phyloP scores from a whole-genome alignment of 1,140 invertebrate genomes.

The Drosophila littoralis region DNA sequence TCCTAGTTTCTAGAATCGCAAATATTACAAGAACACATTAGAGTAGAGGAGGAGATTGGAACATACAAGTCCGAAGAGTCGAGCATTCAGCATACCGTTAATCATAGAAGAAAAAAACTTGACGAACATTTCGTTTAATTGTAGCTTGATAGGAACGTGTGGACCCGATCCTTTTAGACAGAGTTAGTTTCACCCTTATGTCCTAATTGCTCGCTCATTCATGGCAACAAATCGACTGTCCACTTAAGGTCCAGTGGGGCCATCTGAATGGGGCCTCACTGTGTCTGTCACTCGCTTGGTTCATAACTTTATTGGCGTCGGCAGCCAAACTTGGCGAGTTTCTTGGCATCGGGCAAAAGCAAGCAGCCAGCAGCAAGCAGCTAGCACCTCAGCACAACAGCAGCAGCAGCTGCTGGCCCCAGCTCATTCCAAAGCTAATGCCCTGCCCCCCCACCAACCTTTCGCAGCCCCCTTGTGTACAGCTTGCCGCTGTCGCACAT shows the following conservation, averaged over 20 bases:
- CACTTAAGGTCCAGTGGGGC: constrained; percentile 25
- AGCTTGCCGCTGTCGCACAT: constrained; percentile 72
- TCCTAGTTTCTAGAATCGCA: too few species aligned
- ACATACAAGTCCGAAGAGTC: too few species aligned
- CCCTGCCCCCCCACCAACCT: not conserved
- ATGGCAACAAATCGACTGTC: too few species aligned
- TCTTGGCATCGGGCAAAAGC: constrained; percentile 69
- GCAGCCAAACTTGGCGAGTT: constrained; percentile 66
- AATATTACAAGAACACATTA: too few species aligned
- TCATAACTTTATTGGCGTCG: constrained; percentile 68
- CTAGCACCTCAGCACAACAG: constrained; percentile 56
- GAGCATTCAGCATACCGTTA: too few species aligned
- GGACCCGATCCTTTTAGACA: too few species aligned
- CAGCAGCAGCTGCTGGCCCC: constrained; percentile 51
- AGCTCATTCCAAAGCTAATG: constrained; percentile 27
- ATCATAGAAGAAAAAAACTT: too few species aligned
- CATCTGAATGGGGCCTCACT: constrained; percentile 40
- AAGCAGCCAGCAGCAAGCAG: constrained; percentile 41
- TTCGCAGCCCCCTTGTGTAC: not conserved
- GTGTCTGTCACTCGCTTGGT: constrained; percentile 34
- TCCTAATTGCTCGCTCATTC: too few species aligned
- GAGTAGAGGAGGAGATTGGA: too few species aligned
- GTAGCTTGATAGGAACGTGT: too few species aligned
- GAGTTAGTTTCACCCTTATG: too few species aligned
- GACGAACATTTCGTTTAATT: too few species aligned